phyloP scores from a whole-genome alignment of 2,888 invertebrate species.

The Eucriotettix oculatus region DNA sequence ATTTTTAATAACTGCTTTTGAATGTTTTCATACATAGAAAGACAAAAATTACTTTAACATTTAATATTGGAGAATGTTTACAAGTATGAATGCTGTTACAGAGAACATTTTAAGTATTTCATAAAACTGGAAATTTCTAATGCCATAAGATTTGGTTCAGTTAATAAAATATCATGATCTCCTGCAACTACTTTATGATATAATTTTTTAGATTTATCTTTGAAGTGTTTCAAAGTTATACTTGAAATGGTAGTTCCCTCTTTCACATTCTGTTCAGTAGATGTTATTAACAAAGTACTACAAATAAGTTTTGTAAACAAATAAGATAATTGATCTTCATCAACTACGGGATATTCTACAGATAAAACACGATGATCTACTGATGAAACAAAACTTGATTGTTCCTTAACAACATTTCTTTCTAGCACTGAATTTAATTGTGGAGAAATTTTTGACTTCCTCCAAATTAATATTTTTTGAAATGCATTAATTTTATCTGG shows the following conservation, averaged over 20 bases:
- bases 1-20: too few relatives aligned
- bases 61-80: too few relatives aligned
- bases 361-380: conserved; percentile 1
- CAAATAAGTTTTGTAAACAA: conserved; percentile 1
- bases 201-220: conserved; percentile 14
- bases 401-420: neutral
- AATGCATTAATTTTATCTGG: neutral
- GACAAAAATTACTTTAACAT: too few relatives aligned
- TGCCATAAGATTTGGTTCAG: conserved; percentile 34
- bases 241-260: neutral
- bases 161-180: conserved; percentile 43
- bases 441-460: neutral
- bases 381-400: neutral
- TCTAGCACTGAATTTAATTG: neutral
- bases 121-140: conserved; percentile 35
- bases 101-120: conserved; percentile 4
- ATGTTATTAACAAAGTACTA: conserved; percentile 1
- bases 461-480: neutral
- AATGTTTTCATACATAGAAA: too few relatives aligned
- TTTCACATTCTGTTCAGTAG: neutral
- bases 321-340: neutral
- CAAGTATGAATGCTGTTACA: conserved; percentile 2
- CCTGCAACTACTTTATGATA: conserved; percentile 29
- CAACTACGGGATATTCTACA: neutral
- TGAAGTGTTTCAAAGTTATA: neutral